Conservation (phyloP, 2,888 invertebrate species). For the Cecidostiba fungosa region DNA sequence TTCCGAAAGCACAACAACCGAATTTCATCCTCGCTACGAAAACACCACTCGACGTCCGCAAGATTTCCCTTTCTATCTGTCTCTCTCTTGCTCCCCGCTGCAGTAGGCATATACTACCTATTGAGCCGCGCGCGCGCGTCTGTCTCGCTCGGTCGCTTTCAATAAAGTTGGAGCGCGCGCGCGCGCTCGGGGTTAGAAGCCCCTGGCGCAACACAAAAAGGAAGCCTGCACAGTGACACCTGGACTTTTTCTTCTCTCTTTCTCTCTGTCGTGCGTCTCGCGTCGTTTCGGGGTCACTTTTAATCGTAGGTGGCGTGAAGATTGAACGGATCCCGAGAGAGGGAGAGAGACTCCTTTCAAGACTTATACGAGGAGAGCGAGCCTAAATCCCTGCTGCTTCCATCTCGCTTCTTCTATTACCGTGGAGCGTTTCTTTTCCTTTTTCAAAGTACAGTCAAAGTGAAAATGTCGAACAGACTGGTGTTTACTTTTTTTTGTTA, state of each 20-base stretch:
- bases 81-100: conserved; percentile 50
- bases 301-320: conserved; percentile 76
- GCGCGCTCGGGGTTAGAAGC: conserved; percentile 23
- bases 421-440: conserved; percentile 31
- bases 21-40: conserved; percentile 30
- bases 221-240: conserved; percentile 66
- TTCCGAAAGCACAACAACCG: conserved; percentile 28
- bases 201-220: conserved; percentile 46
- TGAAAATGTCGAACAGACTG: conserved; percentile 13
- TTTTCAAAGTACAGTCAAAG: conserved; percentile 39
- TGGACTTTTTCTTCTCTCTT: conserved; percentile 62
- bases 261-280: conserved; percentile 24
- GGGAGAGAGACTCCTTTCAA: conserved; percentile 49
- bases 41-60: conserved; percentile 55
- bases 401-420: conserved; percentile 38
- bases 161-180: conserved; percentile 38
- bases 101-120: conserved; percentile 39
- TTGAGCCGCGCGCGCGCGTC: conserved; percentile 47
- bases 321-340: conserved; percentile 52
- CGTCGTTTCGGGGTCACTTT: conserved; percentile 69
- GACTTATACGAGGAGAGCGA: conserved; percentile 23
- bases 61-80: conserved; percentile 65
- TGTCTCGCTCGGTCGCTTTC: conserved; percentile 39
- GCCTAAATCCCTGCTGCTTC: conserved; percentile 60
- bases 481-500: too few relatives aligned